Conservation (phyloP, 1,140 invertebrate species). For the Macrocentrus cingulum region DNA sequence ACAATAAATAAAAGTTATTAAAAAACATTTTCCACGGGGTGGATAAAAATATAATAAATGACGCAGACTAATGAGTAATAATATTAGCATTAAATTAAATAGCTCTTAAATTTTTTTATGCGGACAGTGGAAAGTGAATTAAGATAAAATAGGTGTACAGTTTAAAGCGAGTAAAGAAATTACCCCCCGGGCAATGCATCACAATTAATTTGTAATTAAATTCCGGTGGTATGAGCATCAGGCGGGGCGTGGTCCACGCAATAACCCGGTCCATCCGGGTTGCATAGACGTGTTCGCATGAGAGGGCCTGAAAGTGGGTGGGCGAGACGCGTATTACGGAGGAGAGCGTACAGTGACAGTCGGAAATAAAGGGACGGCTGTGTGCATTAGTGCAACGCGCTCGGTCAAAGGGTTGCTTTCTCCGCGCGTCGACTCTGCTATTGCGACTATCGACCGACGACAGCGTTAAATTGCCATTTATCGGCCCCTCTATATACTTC, state of each 20-base stretch:
- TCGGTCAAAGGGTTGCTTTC: constrained; percentile 44
- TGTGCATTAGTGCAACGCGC: constrained; percentile 39
- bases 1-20: too few relatives aligned
- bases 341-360: constrained; percentile 40
- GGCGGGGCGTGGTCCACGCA: constrained; percentile 20
- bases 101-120: too few relatives aligned
- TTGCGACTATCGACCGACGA: constrained; percentile 43
- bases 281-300: not conserved
- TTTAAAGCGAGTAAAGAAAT: constrained; percentile 37
- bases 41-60: too few relatives aligned
- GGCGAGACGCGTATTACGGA: constrained; percentile 20
- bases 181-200: constrained; percentile 39
- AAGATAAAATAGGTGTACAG: too few relatives aligned
- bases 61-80: too few relatives aligned
- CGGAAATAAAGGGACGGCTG: constrained; percentile 49
- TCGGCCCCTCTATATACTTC: constrained; percentile 25
- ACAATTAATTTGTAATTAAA: constrained; percentile 51
- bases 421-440: constrained; percentile 6
- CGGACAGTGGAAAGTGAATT: too few relatives aligned
- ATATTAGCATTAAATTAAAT: too few relatives aligned
- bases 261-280: constrained; percentile 17
- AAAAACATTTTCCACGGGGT: too few relatives aligned
- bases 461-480: constrained; percentile 51
- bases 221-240: constrained; percentile 38
- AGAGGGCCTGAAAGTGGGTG: constrained; percentile 20